A percentile compares a stretch with the other conserved stretches of the same genome.
phyloP scores from a whole-genome alignment of 2,113 vertebrate genomes.

The Fukomys damarensis region DNA sequence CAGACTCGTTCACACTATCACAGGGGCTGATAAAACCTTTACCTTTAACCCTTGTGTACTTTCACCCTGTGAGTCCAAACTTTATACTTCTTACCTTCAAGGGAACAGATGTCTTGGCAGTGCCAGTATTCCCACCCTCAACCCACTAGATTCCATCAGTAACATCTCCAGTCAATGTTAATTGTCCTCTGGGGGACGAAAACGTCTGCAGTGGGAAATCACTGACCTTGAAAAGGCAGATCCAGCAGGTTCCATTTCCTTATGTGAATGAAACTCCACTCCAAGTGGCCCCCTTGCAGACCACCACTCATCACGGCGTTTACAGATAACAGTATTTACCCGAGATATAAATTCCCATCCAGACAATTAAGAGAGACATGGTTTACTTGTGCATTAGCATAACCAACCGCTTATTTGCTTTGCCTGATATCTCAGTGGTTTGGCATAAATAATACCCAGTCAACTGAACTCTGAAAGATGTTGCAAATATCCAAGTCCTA shows the following conservation, averaged over 20 bases:
- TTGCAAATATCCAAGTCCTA: constrained; percentile 80
- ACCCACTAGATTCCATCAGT: not conserved
- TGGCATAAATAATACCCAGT: constrained; percentile 85
- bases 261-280: not conserved
- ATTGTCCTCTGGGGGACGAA: not conserved
- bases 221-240: not conserved
- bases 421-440: constrained; percentile 82
- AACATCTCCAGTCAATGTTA: not conserved
- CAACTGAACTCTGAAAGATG: constrained; percentile 77
- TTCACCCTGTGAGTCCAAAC: not conserved
- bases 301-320: constrained; percentile 69
- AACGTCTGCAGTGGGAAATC: not conserved
- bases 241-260: not conserved
- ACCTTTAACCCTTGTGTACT: not conserved
- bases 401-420: constrained; percentile 85
- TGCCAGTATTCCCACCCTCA: not conserved
- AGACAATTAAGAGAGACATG: constrained; percentile 83
- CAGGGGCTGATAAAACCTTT: not conserved
- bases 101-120: accelerated
- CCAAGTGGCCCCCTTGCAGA: constrained; percentile 42
- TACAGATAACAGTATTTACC: constrained; percentile 43
- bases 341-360: constrained; percentile 81
- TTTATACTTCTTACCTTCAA: not conserved
- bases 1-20: not conserved
- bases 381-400: constrained; percentile 86